These are phyloP conservation scores for Megaceryle maxima DNA, from an alignment of 2,113 vertebrate genomes.

Conservation along the genomic window DNA sequence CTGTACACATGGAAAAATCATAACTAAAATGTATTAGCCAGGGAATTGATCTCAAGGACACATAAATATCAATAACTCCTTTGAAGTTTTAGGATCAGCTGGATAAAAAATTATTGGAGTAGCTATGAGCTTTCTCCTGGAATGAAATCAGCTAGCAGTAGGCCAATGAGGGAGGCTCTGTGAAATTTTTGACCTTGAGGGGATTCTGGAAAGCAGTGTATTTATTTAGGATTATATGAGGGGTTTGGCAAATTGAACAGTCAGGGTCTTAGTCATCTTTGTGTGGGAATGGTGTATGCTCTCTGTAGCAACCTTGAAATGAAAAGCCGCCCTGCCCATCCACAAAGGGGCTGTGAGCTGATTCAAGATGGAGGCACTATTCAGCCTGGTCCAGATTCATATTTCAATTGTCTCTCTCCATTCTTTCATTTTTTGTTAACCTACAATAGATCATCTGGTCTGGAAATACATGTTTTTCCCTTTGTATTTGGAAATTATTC, in stretches of 20 bases:
- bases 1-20: not conserved
- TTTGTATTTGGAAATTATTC: not conserved
- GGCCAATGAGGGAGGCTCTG: not conserved
- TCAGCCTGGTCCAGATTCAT: not conserved
- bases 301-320: not conserved
- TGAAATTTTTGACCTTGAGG: conserved; percentile 20
- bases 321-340: not conserved
- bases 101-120: conserved; percentile 5
- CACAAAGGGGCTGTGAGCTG: not conserved
- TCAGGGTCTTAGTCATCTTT: not conserved
- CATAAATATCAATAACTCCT: not conserved
- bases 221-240: conserved; percentile 47
- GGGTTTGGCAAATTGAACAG: conserved; percentile 31
- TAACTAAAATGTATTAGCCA: not conserved
- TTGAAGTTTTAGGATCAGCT: conserved; percentile 29
- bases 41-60: not conserved
- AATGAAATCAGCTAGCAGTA: not conserved
- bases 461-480: not conserved
- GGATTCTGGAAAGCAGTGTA: conserved; percentile 33
- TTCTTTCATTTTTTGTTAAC: not conserved
- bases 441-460: not conserved
- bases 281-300: not conserved
- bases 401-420: not conserved
- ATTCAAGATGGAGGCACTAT: not conserved
- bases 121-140: not conserved